These are phyloP conservation scores for Lapara coniferarum DNA, from an alignment of 2,888 invertebrate species.

Conservation along the genomic window DNA sequence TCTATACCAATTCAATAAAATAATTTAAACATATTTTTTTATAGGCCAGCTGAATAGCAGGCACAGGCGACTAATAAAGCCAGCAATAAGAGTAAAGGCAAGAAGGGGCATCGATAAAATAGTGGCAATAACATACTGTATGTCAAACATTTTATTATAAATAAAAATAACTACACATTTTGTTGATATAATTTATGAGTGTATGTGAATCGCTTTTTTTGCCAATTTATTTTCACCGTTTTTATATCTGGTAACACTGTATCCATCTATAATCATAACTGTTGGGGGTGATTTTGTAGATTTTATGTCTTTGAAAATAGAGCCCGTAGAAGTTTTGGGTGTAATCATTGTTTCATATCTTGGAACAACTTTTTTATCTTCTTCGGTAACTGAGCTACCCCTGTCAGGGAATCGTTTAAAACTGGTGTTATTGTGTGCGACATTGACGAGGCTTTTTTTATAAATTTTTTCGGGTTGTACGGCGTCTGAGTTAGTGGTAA, in stretches of 20 bases:
- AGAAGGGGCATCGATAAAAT: slow-evolving; percentile 75
- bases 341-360: slow-evolving; percentile 65
- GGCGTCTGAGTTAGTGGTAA: slow-evolving; percentile 53
- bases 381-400: slow-evolving; percentile 69
- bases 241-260: slow-evolving; percentile 72
- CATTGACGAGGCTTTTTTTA: slow-evolving; percentile 63
- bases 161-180: slow-evolving; percentile 35
- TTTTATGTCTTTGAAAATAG: slow-evolving; percentile 38
- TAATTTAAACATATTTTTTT: slow-evolving; percentile 32
- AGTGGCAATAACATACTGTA: background rate
- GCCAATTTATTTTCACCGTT: slow-evolving; percentile 70
- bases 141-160: slow-evolving; percentile 39
- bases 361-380: slow-evolving; percentile 71
- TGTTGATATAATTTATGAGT: slow-evolving; percentile 41
- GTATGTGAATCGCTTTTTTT: slow-evolving; percentile 65
- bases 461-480: slow-evolving; percentile 59
- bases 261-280: slow-evolving; percentile 74
- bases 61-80: slow-evolving; percentile 65
- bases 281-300: slow-evolving; percentile 51
- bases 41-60: slow-evolving; percentile 76
- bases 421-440: slow-evolving; percentile 66
- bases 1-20: background rate
- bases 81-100: slow-evolving; percentile 72
- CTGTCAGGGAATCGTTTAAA: slow-evolving; percentile 70
- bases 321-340: slow-evolving; percentile 39